These are phyloP conservation scores for Mizuhopecten yessoensis DNA, from an alignment of 1,140 invertebrate genomes.

Conservation along the genomic window DNA sequence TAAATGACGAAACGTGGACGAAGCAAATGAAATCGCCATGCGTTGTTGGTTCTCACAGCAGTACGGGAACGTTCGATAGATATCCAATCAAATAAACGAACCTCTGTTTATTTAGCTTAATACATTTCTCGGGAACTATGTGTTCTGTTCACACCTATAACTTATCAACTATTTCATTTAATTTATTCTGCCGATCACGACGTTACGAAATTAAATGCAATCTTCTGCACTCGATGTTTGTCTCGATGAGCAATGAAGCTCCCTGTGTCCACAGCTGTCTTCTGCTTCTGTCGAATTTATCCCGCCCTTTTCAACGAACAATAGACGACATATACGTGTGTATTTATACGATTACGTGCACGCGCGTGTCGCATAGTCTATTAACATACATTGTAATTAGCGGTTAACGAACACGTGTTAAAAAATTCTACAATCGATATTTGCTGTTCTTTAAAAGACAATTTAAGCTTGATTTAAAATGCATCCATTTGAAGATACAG, in stretches of 20 bases:
- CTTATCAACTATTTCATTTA: neutral
- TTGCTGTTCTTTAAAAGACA: too few relatives aligned
- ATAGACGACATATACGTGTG: too few relatives aligned
- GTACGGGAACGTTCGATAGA: neutral
- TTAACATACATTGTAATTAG: too few relatives aligned
- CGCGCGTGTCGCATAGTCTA: too few relatives aligned
- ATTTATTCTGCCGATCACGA: neutral
- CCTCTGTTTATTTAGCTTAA: neutral
- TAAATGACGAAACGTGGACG: neutral
- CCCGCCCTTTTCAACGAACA: neutral
- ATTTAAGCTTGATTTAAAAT: too few relatives aligned
- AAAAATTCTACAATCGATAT: too few relatives aligned
- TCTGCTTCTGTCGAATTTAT: neutral
- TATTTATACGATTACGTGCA: too few relatives aligned
- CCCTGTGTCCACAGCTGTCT: neutral
- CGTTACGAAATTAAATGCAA: neutral
- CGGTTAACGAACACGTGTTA: too few relatives aligned
- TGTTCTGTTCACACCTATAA: neutral
- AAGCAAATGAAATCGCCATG: neutral
- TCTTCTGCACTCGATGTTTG: neutral
- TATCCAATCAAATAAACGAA: slow-evolving; percentile 13
- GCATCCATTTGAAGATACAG: too few relatives aligned
- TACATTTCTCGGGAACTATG: slow-evolving; percentile 32
- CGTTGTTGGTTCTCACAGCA: neutral
- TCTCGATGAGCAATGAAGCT: neutral